These are phyloP conservation scores for Yponomeuta evonymella DNA, from an alignment of 2,888 invertebrate genomes.

Conservation along the genomic window DNA sequence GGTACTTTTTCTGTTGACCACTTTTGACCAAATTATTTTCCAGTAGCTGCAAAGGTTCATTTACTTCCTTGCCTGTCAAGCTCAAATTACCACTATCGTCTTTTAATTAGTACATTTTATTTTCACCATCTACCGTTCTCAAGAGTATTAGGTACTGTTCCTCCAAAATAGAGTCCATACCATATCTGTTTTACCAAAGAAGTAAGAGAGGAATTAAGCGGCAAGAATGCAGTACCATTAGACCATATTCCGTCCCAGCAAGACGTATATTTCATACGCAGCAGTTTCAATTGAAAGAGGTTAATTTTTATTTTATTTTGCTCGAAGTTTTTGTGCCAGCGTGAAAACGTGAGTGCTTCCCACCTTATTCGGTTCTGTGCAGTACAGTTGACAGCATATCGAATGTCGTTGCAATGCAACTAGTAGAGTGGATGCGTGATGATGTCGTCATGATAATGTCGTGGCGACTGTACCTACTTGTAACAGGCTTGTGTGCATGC, in stretches of 20 bases:
- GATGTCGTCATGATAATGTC: too few relatives aligned
- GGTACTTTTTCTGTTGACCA: too few relatives aligned
- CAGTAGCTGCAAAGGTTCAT: too few relatives aligned
- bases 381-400: constrained; percentile 14
- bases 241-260: constrained; percentile 30
- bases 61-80: too few relatives aligned
- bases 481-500: too few relatives aligned
- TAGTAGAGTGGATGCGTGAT: too few relatives aligned
- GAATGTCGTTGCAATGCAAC: neutral
- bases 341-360: constrained; percentile 19
- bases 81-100: too few relatives aligned
- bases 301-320: constrained; percentile 22
- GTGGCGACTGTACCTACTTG: too few relatives aligned
- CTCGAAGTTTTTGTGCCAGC: constrained; percentile 19
- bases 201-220: constrained; percentile 41
- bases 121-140: too few relatives aligned
- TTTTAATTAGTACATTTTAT: too few relatives aligned
- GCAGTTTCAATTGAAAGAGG: constrained; percentile 13
- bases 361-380: constrained; percentile 9
- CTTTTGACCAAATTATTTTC: too few relatives aligned
- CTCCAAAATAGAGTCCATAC: neutral
- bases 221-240: constrained; percentile 40
- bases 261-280: constrained; percentile 28
- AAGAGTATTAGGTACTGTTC: neutral
- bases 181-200: neutral